Base-by-base conservation (phyloP, 2,113 vertebrate genomes). In the Corythoichthys intestinalis region DNA sequence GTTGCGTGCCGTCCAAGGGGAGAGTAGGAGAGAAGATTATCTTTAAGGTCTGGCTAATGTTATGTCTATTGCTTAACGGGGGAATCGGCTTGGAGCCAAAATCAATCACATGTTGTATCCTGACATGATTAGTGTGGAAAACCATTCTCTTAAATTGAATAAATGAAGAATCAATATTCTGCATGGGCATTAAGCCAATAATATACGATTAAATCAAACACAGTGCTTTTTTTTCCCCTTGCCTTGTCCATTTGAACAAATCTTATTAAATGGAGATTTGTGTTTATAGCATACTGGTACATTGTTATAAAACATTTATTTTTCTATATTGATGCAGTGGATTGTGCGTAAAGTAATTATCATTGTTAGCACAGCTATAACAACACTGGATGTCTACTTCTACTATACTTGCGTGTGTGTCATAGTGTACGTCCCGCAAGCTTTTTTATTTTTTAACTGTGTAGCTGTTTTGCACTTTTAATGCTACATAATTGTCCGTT, bases 1-100 rank as follows among this genome's bases (percentile, higher is more conserved):
- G 34, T 70, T 79, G 77, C 77, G 28, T 87, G 78, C 60, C 68
- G 77, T 59, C 70, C 82, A 65, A 28, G 74, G 74, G 70, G 76
- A 52, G 47, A 75, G 72, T 34, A 3, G 28, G 4, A 47, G 65
- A 54, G 54, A 69, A 85, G 85, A 81, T 86, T 83, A 85, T 20
- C 58, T 60, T 3, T 0, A 64, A 64, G 56, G 76, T 84, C 76
- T 71, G 65, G 72, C 73, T 69, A 74, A 68, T 79, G 82, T 81
- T 79, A 71, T 80, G 79, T 73, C 69, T 82, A 28, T 71, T 76
- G 14, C 71, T 73, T 83, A 80, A 66, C 66, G 11, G 37, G 48
- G 67, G 7, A 79, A 74, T 70, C 4, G 65, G 70, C 37, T 84
- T 78, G 80, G n/a, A 71, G 78, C 68, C 79, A 80, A 41, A 15